These are phyloP conservation scores for Ancistrus triradiatus DNA, from an alignment of 2,113 vertebrate genomes.

Conservation along the genomic window DNA sequence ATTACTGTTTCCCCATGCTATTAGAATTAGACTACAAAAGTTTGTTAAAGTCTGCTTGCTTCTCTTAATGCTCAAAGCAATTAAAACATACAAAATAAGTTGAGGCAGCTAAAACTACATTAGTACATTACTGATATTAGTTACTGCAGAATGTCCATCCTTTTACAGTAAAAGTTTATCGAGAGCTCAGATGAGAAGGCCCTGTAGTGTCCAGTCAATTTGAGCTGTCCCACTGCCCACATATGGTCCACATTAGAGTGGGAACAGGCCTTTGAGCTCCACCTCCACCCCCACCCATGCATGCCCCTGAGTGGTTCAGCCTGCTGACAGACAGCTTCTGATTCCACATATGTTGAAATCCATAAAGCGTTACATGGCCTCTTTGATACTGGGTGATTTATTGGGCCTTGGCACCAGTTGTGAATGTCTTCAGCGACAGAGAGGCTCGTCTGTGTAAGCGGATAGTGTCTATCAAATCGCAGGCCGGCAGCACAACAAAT, in stretches of 20 bases:
- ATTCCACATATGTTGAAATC: conserved; percentile 77
- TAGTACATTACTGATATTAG: no score
- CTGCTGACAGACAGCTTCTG: conserved; percentile 72
- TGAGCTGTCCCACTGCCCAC: conserved; percentile 49
- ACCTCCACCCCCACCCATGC: conserved; percentile 49
- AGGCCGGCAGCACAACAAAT: conserved; percentile 54
- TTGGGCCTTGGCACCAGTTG: conserved; percentile 69
- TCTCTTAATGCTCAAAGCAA: no score
- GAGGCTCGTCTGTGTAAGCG: conserved; percentile 54
- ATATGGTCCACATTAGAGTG: conserved; percentile 70
- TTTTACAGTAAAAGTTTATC: conserved; percentile 30
- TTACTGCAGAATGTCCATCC: no score
- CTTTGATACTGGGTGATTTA: conserved; percentile 79
- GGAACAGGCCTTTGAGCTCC: conserved; percentile 61
- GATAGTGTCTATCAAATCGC: conserved; percentile 64
- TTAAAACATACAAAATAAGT: no score
- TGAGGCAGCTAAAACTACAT: no score
- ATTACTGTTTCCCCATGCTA: no score
- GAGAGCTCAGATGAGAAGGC: conserved; percentile 48
- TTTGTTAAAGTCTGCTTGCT: no score
- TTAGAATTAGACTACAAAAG: no score
- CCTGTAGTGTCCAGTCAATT: conserved; percentile 64
- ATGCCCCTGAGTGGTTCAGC: conserved; percentile 59
- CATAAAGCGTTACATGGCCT: conserved; percentile 74
- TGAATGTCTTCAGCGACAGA: conserved; percentile 64